phyloP scores from a whole-genome alignment of 1,140 invertebrate genomes.

The Formica selysi region DNA sequence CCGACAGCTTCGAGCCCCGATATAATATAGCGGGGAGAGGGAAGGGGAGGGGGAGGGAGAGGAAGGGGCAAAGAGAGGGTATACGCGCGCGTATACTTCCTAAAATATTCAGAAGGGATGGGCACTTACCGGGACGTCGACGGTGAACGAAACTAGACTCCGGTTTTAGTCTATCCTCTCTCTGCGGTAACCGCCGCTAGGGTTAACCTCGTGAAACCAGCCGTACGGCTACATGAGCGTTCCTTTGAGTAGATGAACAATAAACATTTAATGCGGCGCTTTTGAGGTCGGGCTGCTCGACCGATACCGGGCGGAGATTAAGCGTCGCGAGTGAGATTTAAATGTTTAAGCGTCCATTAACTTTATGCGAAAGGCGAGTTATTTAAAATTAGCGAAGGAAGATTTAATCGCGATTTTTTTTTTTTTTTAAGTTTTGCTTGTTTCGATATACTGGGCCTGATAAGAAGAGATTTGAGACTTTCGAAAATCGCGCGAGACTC shows the following conservation, averaged over 20 bases:
- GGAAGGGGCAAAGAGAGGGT: background rate
- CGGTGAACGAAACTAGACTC: slow-evolving; percentile 51
- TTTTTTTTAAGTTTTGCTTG: background rate
- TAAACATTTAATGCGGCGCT: slow-evolving; percentile 58
- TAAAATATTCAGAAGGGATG: slow-evolving; percentile 64
- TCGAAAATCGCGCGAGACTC: background rate
- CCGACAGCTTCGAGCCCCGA: slow-evolving; percentile 27
- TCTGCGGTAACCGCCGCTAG: slow-evolving; percentile 31
- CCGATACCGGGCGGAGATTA: background rate
- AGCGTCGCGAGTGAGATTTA: background rate
- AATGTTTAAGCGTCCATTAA: slow-evolving; percentile 36
- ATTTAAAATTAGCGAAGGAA: background rate
- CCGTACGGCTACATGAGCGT: slow-evolving; percentile 34
- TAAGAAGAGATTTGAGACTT: background rate
- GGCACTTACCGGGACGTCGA: slow-evolving; percentile 31
- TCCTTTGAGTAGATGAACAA: slow-evolving; percentile 54
- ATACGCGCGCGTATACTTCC: slow-evolving; percentile 39
- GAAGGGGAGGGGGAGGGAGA: too few relatives aligned
- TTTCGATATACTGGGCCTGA: background rate
- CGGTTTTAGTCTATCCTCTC: slow-evolving; percentile 52
- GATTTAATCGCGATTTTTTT: background rate
- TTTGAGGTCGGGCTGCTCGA: slow-evolving; percentile 2
- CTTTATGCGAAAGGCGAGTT: slow-evolving; percentile 5
- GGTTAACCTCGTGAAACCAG: slow-evolving; percentile 60
- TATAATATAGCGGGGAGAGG: slow-evolving; percentile 26